Conservation (phyloP, 2,888 invertebrate genomes). For the Villa cingulata region DNA sequence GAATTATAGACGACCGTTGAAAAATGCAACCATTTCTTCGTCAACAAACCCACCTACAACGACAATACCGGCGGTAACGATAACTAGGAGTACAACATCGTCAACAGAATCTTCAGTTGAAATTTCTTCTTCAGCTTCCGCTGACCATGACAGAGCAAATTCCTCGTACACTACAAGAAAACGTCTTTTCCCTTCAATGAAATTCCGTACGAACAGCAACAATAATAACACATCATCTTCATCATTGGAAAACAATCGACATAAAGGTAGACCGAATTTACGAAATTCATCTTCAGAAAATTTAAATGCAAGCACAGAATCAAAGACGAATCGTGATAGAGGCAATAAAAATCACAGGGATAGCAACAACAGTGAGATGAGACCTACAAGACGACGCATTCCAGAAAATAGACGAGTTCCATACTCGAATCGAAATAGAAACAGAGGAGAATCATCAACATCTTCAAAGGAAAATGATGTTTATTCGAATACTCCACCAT, state of each 20-base stretch:
- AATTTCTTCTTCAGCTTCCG: neutral
- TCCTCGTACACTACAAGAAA: neutral
- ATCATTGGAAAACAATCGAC: neutral
- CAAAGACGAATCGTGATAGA: too few species aligned
- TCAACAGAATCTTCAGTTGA: neutral
- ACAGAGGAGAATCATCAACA: neutral
- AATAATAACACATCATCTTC: too few species aligned
- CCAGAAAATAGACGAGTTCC: neutral
- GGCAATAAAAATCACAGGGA: neutral
- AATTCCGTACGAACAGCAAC: neutral
- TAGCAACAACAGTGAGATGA: neutral
- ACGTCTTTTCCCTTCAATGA: neutral
- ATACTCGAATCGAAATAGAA: neutral
- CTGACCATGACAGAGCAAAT: neutral
- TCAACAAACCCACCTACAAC: neutral
- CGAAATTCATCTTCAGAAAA: too few species aligned
- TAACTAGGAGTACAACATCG: too few species aligned
- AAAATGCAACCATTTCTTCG: neutral
- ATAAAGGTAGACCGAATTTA: neutral
- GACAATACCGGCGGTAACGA: neutral
- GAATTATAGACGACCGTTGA: neutral
- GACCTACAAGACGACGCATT: neutral
- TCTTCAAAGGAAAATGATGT: neutral
- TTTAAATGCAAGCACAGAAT: too few species aligned
- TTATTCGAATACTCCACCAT: neutral